Evolutionary conservation across 2,888 invertebrate genomes (phyloP).

Genomic region (Drosophila mimica): DNA sequence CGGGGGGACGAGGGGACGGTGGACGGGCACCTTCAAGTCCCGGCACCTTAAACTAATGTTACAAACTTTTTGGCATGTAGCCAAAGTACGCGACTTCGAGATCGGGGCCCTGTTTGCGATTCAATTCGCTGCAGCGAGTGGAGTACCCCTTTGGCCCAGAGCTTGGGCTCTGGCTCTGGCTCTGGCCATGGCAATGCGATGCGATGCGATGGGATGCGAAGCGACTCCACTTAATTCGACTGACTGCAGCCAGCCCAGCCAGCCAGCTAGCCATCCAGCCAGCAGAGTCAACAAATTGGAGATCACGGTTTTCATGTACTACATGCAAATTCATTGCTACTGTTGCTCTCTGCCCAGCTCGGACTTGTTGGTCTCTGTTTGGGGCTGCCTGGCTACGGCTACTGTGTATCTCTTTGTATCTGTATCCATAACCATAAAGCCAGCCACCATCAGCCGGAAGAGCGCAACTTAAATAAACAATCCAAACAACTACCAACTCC

Average conservation of each 20-base stretch:
- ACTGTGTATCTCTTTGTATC: conserved; percentile 56
- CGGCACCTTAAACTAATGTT: conserved; percentile 79
- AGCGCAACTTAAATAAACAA: conserved; percentile 73
- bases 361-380: conserved; percentile 24
- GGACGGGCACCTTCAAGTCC: conserved; percentile 38
- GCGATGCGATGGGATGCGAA: conserved; percentile 22
- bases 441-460: conserved; percentile 63
- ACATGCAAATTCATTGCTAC: conserved; percentile 85
- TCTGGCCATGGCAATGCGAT: conserved; percentile 8
- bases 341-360: conserved; percentile 69
- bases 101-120: conserved; percentile 69
- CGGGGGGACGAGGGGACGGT: neutral
- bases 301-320: conserved; percentile 85
- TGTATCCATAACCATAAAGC: conserved; percentile 76
- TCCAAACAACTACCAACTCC: conserved; percentile 43
- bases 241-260: conserved; percentile 12
- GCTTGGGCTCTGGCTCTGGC: conserved; percentile 3
- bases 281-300: conserved; percentile 83
- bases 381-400: conserved; percentile 39
- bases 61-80: conserved; percentile 77
- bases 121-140: conserved; percentile 57
- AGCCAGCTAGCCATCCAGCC: conserved; percentile 16
- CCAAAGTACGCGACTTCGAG: conserved; percentile 67
- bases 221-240: conserved; percentile 33
- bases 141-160: conserved; percentile 5